Conservation (phyloP, 2,797 vertebrate species). For the Leontocebus nigricollis region DNA sequence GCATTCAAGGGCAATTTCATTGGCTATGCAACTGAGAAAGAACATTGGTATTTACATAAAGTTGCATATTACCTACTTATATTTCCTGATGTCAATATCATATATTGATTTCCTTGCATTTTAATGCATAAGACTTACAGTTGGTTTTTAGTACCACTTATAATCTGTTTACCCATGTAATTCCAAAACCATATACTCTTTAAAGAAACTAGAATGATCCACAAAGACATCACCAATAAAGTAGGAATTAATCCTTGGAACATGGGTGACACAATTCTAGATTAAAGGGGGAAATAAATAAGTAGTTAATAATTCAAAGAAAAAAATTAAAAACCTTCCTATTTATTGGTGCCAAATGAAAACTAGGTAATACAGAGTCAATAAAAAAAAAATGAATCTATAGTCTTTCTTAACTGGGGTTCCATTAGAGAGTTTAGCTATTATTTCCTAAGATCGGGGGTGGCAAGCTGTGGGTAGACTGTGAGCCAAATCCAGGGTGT, state of each 20-base stretch:
- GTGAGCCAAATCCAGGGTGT: not conserved
- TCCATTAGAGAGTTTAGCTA: not conserved
- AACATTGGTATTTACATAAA: not conserved
- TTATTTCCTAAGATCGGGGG: too few species aligned
- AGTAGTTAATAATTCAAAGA: not conserved
- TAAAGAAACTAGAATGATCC: not conserved
- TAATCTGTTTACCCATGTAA: not conserved
- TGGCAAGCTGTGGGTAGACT: not conserved
- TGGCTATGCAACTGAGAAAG: not conserved
- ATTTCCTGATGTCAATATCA: not conserved
- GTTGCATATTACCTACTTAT: not conserved
- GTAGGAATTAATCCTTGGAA: not conserved
- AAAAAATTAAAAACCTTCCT: not conserved
- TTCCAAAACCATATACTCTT: not conserved
- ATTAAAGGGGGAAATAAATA: not conserved
- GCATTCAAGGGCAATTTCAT: not conserved
- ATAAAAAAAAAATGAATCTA: not conserved
- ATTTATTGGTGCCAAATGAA: not conserved
- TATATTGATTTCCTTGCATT: not conserved
- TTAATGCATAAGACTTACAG: not conserved
- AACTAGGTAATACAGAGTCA: not conserved
- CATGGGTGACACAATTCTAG: not conserved
- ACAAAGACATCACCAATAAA: not conserved
- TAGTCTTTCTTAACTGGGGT: not conserved
- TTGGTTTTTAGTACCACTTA: not conserved